Evolutionary conservation across 2,113 vertebrate genomes (phyloP).

Genomic region (Pseudopodoces humilis): DNA sequence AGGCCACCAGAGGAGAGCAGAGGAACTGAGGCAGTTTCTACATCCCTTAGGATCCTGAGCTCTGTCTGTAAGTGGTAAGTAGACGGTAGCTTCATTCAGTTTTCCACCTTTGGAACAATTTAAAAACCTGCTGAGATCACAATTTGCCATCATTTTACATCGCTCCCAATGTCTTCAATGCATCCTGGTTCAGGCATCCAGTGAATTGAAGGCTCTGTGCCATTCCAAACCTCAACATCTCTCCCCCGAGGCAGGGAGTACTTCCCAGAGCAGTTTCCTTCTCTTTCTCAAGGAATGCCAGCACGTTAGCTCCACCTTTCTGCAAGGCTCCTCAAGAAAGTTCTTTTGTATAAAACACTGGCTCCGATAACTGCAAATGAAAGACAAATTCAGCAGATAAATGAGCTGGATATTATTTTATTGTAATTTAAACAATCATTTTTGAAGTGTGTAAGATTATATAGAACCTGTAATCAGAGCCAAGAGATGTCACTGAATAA

Average conservation of each 20-base stretch:
- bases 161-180: background rate
- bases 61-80: background rate
- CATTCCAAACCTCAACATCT: background rate
- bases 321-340: slow-evolving; percentile 27
- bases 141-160: background rate
- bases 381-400: slow-evolving; percentile 60
- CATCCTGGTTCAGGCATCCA: background rate
- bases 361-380: slow-evolving; percentile 33
- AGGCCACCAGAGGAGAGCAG: background rate
- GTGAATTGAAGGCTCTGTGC: background rate
- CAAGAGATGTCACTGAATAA: slow-evolving; percentile 71
- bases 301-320: slow-evolving; percentile 25
- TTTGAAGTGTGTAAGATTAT: slow-evolving; percentile 64
- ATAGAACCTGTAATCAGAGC: slow-evolving; percentile 68
- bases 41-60: background rate
- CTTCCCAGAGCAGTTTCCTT: background rate
- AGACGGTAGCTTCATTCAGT: background rate
- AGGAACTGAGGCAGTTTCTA: background rate
- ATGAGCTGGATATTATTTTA: slow-evolving; percentile 72
- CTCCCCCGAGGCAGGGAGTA: background rate
- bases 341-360: slow-evolving; percentile 48
- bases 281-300: slow-evolving; percentile 25
- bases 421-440: slow-evolving; percentile 71
- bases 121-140: background rate
- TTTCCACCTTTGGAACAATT: background rate